Base-by-base conservation (phyloP, 1,140 invertebrate species). In the Scaptomyza pallida region DNA sequence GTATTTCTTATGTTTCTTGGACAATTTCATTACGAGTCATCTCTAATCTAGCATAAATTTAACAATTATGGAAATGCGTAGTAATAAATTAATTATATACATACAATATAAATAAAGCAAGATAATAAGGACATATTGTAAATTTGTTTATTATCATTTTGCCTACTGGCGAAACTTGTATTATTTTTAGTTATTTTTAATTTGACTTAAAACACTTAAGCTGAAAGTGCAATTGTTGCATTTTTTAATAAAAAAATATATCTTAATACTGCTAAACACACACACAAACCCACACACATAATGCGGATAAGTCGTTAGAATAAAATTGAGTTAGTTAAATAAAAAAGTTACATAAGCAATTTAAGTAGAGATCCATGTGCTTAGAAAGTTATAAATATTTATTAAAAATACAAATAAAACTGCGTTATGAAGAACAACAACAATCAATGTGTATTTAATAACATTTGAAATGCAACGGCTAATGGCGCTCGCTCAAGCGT, bases 291-390 rank as follows among this genome's bases (percentile, higher is more conserved):
- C 8, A 45, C 15, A 72, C 19, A 45, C 56, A 72, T 52, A 68
- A 81, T 88, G 80, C 47, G 73, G 52, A 72, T 82, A 82, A 81
- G 83, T 51, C 43, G 54, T 43, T 86, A 85, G 81, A 55, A 63
- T 86, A 74, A 81, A 71, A 50, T n/a, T 67, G 44, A 77, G 72
- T 78, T 85, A 85, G 81, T 86, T 62, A 68, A 72, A 72, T 86
- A 70, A 69, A 70, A 69, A 79, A 81, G 73, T 85, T 85, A 88
- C 59, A 78, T 85, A 88, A 85, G 81, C 78, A 86, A 86, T 86
- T 88, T 86, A 86, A 88, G 82, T 88, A 88, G 82, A 86, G 70
- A 86, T 86, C 63, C 74, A 82, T 86, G 82, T 86, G 82, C 82
- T 86, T 86, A 86, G 82, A 86, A 82, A 72, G 82, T 86, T 86